Conservation (phyloP, 2,797 vertebrate species). For the Anomalospiza imberbis region DNA sequence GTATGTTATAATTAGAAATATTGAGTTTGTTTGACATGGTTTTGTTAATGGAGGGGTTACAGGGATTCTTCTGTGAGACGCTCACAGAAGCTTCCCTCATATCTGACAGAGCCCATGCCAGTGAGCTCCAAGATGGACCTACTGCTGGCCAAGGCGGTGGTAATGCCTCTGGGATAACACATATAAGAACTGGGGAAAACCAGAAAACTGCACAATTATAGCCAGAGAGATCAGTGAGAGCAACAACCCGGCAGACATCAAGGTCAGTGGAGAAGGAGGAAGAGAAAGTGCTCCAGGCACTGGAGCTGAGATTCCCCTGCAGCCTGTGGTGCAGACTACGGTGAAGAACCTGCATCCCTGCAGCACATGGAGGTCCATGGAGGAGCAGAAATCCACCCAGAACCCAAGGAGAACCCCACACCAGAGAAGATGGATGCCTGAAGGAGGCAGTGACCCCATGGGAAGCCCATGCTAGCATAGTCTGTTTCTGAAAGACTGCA, state of each 20-base stretch:
- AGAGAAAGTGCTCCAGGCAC: background rate
- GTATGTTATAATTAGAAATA: background rate
- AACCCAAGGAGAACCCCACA: accelerated
- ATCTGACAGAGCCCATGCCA: background rate
- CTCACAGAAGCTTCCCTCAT: background rate
- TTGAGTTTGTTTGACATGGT: accelerated
- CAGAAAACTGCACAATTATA: background rate
- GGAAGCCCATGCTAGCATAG: no score
- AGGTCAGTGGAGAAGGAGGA: no score
- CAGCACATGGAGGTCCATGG: background rate
- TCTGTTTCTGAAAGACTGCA: background rate
- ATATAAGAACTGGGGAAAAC: background rate
- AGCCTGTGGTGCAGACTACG: background rate
- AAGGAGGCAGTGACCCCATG: background rate
- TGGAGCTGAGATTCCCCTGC: background rate
- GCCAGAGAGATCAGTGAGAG: background rate
- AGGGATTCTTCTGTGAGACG: background rate
- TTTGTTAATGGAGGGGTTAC: background rate
- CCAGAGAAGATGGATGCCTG: background rate
- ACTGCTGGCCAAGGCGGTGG: accelerated
- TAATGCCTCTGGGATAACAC: no score
- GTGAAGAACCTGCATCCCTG: background rate
- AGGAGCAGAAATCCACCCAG: background rate
- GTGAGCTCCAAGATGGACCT: background rate
- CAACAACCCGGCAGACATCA: background rate